phyloP scores from a whole-genome alignment of 1,140 invertebrate species.

The Solenopsis invicta region DNA sequence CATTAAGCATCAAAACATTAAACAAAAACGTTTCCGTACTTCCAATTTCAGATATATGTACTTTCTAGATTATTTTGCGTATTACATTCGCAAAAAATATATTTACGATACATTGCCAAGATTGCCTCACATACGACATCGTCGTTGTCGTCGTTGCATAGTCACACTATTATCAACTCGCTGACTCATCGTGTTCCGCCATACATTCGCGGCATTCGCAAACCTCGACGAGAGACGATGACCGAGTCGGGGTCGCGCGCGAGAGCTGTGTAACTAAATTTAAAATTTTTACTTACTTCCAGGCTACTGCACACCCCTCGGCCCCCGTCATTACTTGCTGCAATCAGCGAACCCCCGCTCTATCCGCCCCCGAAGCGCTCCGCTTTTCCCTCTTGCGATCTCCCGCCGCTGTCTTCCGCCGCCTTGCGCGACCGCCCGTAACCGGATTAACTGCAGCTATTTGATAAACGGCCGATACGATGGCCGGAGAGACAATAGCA shows the following conservation, averaged over 20 bases:
- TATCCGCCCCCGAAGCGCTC: conserved; percentile 55
- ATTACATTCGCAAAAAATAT: not conserved
- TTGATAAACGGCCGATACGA: conserved; percentile 82
- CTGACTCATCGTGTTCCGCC: conserved; percentile 82
- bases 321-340: conserved; percentile 86
- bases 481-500: conserved; percentile 6
- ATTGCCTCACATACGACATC: not conserved
- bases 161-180: conserved; percentile 52
- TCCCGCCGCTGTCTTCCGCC: conserved; percentile 66
- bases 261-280: conserved; percentile 86
- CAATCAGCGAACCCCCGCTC: conserved; percentile 83
- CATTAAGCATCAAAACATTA: not conserved
- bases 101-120: not conserved
- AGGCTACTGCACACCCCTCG: conserved; percentile 86
- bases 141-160: conserved; percentile 18
- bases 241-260: conserved; percentile 77
- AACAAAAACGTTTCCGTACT: not conserved
- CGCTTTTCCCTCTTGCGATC: conserved; percentile 80
- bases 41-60: conserved; percentile 7
- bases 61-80: not conserved
- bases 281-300: conserved; percentile 88
- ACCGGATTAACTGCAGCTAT: conserved; percentile 85
- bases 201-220: conserved; percentile 71
- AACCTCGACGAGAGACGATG: conserved; percentile 56
- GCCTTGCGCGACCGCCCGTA: conserved; percentile 80